Evolutionary conservation across 2,113 vertebrate genomes (phyloP), one percentile per base, ranked within the genome.

Genomic region (Entomyzon cyanotis): DNA sequence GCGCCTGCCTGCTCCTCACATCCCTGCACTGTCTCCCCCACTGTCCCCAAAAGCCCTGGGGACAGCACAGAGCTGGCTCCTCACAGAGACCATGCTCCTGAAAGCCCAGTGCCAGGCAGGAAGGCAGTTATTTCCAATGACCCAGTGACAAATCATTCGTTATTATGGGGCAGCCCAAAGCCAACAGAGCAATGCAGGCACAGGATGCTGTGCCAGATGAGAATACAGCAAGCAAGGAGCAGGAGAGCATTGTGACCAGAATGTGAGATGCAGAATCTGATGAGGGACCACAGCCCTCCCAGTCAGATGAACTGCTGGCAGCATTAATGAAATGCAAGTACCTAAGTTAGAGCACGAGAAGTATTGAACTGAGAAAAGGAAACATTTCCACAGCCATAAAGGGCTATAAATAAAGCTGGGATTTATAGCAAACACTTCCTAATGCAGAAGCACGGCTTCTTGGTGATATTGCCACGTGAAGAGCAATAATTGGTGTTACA

Each of bases 301-400:
- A n/a, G 19, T 55, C 30, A 71, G 39, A 84, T n/a, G 71, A 82
- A 73, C 1, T 95, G 67, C 50, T 67, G 47, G 63, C 63, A 80
- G 55, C 55, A 14, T 55, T 90, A 89, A 86, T 47, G 78, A 85
- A 96, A 93, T 79, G 35, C 42, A 89, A 84, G 49, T 18, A 28
- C 7, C 1, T 68, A 82, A 91, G 37, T 73, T 39, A 46, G 53
- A 85, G 52, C 14, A 19, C 42, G 12, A 20, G 1, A 55, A 63
- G 17, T 12, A 77, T 0, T 37, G 35, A 80, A 42, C 86, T 49
- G 59, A 77, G 55, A 67, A 69, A 75, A 16, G 14, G 49, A 91
- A 47, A 55, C 12, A 31, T 31, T 55, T 55, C 67, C 31, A 24
- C 10, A 46, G 62, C 25, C 49, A 63, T 14, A 30, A 49, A 42